Evolutionary conservation across 2,888 invertebrate genomes (phyloP), one percentile per base, ranked within the genome.

Genomic region (Lottia scabra): DNA sequence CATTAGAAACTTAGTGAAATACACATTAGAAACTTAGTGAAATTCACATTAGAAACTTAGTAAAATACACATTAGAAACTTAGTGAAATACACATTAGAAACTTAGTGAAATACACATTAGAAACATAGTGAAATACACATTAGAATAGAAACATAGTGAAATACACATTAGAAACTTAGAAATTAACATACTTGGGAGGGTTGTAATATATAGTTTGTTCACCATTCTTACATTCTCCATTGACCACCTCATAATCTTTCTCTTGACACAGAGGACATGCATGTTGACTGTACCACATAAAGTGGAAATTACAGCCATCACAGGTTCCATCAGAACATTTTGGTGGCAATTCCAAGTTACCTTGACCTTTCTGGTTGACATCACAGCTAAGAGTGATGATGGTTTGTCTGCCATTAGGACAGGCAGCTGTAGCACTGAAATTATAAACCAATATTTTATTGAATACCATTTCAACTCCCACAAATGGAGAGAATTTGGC

Each of bases 291-390:
- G 70, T 81, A 84, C 91, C 91, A 92, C 76, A 92, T 80, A 80
- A 92, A 91, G 82, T 91, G 91, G 83, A 91, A 93, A 70, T 90
- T 90, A 82, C 93, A 93, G 1, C 93, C 93, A 84, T 93, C 92
- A 84, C 92, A 93, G 0, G 92, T 93, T 10, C 92, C 92, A 84
- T 91, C 91, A 0, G 91, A 89, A 83, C 92, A 92, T 71, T 89
- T 89, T 1, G 90, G 87, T 4, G 92, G 92, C 48, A 91, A 84
- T 27, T 83, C 72, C 87, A 85, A 78, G n/a, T 78, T 76, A 27
- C 85, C 87, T n/a, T 77, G 74, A 5, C 78, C 83, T 56, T 82
- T 78, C 73, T 83, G 72, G 48, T 84, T 86, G 3, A 90, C 87
- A 77, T 91, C 90, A 85, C 92, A 92, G 26, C 91, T 85, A 64